A percentile compares a stretch with the other conserved stretches of the same genome.
Conservation (phyloP, 2,888 invertebrate genomes). For the Patella depressa region DNA sequence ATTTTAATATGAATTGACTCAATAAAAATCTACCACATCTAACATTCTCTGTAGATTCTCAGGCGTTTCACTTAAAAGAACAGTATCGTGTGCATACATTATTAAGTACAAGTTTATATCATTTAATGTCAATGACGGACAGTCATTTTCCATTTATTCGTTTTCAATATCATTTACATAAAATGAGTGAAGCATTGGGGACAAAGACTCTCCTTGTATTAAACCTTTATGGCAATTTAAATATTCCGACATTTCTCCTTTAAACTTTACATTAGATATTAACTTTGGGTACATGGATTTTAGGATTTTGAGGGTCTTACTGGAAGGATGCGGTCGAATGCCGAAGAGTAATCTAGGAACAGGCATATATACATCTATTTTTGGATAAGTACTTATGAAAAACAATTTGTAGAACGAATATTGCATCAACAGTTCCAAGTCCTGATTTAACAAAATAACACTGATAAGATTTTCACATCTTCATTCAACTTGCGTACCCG, state of each 20-base stretch:
- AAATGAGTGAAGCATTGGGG: constrained; percentile 21
- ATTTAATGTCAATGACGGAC: background rate
- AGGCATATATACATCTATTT: background rate
- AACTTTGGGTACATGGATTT: constrained; percentile 1
- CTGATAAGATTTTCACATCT: background rate
- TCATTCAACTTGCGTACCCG: background rate
- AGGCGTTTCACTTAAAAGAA: constrained; percentile 17
- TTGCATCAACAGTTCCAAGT: background rate
- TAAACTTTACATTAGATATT: background rate
- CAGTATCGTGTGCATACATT: constrained; percentile 26
- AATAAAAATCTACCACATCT: constrained; percentile 17
- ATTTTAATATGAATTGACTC: constrained; percentile 17
- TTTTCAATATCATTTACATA: constrained; percentile 28
- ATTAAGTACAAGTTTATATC: constrained; percentile 16
- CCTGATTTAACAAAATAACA: background rate
- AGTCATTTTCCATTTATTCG: background rate
- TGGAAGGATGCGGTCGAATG: background rate
- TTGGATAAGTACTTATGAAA: background rate
- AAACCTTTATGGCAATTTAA: background rate
- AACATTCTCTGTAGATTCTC: constrained; percentile 15
- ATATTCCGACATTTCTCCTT: background rate
- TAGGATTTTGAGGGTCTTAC: background rate
- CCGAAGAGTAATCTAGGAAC: background rate
- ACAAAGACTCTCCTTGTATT: constrained; percentile 12
- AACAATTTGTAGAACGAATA: background rate